These are phyloP conservation scores for Argynnis bischoffii DNA, from an alignment of 2,888 invertebrate genomes.

Conservation along the genomic window DNA sequence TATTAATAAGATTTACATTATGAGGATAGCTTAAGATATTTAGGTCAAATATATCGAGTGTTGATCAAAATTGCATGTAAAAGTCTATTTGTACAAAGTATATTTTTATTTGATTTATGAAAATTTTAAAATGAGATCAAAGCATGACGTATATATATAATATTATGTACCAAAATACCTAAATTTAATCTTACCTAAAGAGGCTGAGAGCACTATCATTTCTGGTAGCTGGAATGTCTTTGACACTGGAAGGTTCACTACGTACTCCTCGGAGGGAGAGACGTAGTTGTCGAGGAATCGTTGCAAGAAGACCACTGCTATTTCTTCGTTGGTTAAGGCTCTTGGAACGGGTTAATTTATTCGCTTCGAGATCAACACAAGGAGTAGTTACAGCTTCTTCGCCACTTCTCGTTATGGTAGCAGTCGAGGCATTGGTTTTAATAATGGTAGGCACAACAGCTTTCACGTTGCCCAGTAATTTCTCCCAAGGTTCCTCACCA, in stretches of 20 bases:
- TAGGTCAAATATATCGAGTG: too few relatives aligned
- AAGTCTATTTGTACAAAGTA: too few relatives aligned
- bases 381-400: conserved; percentile 63
- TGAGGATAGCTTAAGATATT: too few relatives aligned
- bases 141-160: too few relatives aligned
- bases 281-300: conserved; percentile 78
- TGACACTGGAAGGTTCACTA: conserved; percentile 77
- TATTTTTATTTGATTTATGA: too few relatives aligned
- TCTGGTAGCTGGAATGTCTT: conserved; percentile 74
- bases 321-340: conserved; percentile 76
- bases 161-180: too few relatives aligned
- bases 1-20: too few relatives aligned
- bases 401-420: conserved; percentile 60
- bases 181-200: conserved; percentile 66
- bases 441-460: conserved; percentile 74
- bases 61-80: too few relatives aligned
- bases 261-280: conserved; percentile 77
- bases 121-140: too few relatives aligned
- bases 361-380: conserved; percentile 64
- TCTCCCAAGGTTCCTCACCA: conserved; percentile 76
- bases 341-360: conserved; percentile 73
- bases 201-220: conserved; percentile 78
- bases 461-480: conserved; percentile 73
- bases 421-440: conserved; percentile 73
- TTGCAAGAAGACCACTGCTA: conserved; percentile 79